A percentile compares a stretch with the other conserved stretches of the same genome.
These are phyloP conservation scores for Heliconius charithonia DNA, from an alignment of 2,888 invertebrate genomes.

Conservation along the genomic window DNA sequence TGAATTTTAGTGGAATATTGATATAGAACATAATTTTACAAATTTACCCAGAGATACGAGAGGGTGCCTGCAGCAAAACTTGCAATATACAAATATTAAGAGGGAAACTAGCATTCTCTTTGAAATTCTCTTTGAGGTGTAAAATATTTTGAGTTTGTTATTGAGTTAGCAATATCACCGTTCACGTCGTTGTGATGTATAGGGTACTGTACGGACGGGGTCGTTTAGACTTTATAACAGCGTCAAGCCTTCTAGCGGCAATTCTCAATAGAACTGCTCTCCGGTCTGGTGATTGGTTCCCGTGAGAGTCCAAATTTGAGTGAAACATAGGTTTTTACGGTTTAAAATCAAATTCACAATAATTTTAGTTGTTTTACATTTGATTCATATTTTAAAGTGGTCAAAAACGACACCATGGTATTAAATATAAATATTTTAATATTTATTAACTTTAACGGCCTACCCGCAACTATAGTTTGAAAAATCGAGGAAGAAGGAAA, in stretches of 20 bases:
- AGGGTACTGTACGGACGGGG: background rate
- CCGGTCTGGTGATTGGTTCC: background rate
- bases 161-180: background rate
- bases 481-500: background rate
- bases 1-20: background rate
- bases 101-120: background rate
- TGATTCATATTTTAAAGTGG: too few species aligned
- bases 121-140: conserved; percentile 2
- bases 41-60: background rate
- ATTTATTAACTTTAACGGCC: too few species aligned
- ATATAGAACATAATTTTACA: background rate
- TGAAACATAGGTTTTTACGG: background rate
- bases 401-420: too few species aligned
- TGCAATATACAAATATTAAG: background rate
- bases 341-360: background rate
- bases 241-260: background rate
- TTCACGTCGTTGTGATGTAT: background rate
- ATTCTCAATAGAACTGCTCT: background rate
- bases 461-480: too few species aligned
- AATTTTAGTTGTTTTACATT: too few species aligned
- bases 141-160: background rate
- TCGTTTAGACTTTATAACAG: conserved; percentile 7
- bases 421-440: too few species aligned
- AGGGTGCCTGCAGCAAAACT: background rate
- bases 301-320: background rate